Conservation (phyloP, 2,113 vertebrate genomes). For the Ceyx melanurus region DNA sequence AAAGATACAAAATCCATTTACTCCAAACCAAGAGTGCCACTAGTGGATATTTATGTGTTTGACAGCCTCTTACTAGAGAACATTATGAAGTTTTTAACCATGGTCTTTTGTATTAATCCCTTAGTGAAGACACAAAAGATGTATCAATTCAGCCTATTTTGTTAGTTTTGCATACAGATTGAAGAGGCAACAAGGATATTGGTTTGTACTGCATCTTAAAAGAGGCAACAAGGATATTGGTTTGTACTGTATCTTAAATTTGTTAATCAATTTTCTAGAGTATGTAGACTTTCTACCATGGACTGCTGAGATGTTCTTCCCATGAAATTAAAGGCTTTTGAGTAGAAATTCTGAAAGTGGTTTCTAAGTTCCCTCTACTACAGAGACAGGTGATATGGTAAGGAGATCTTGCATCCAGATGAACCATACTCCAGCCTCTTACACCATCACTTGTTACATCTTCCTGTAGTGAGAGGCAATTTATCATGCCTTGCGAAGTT, state of each 20-base stretch:
- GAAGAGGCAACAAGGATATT: neutral
- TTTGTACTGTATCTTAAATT: neutral
- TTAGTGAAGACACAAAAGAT: neutral
- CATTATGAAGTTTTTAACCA: neutral
- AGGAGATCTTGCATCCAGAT: neutral
- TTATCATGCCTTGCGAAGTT: neutral
- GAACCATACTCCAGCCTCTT: neutral
- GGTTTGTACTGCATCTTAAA: neutral
- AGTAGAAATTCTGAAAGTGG: neutral
- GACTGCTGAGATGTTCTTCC: neutral
- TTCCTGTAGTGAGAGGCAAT: neutral
- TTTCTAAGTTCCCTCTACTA: neutral
- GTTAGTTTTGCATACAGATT: neutral
- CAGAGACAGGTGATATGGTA: accelerated
- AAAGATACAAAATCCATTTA: neutral
- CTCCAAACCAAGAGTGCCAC: neutral
- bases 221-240: neutral
- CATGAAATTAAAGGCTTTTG: neutral
- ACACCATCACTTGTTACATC: neutral
- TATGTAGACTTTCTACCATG: neutral
- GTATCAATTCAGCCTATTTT: neutral
- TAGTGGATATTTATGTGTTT: neutral
- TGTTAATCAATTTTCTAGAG: neutral
- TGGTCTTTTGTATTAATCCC: neutral
- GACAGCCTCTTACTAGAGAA: neutral